Percentiles rank a stretch among this genome's conserved stretches.
phyloP scores from a whole-genome alignment of 2,797 vertebrate species.

The Acanthurus leucopareius region DNA sequence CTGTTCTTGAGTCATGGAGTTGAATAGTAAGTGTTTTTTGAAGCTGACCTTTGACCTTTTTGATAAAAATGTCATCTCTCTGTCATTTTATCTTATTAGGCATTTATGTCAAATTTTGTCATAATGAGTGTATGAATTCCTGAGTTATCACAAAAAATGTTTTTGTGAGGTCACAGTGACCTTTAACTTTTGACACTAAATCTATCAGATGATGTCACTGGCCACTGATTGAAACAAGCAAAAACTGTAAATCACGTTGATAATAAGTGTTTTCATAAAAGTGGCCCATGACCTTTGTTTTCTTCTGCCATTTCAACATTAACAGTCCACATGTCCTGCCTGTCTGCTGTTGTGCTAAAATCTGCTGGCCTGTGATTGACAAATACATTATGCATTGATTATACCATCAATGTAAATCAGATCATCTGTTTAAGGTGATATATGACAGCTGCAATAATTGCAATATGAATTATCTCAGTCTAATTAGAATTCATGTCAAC shows the following conservation, averaged over 20 bases:
- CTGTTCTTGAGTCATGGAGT: too few relatives aligned
- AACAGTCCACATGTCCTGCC: not conserved
- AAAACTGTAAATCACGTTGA: not conserved
- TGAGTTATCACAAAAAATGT: too few relatives aligned
- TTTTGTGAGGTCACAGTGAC: too few relatives aligned
- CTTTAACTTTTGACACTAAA: too few relatives aligned
- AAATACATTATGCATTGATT: slow-evolving; percentile 14
- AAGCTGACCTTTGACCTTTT: too few relatives aligned
- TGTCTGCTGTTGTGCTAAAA: not conserved
- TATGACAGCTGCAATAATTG: slow-evolving; percentile 15
- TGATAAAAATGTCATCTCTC: too few relatives aligned
- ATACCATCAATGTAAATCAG: slow-evolving; percentile 9
- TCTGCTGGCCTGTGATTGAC: not conserved
- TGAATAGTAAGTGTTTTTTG: too few relatives aligned
- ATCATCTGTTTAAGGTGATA: slow-evolving; percentile 23
- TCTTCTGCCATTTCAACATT: not conserved
- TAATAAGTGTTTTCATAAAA: not conserved
- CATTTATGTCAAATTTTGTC: too few relatives aligned
- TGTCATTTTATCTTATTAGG: too few relatives aligned
- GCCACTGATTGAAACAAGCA: not conserved
- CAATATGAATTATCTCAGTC: slow-evolving; percentile 7
- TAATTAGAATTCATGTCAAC: slow-evolving; percentile 11
- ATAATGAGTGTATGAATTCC: too few relatives aligned
- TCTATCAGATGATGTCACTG: too few relatives aligned
- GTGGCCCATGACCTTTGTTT: not conserved